These are phyloP conservation scores for Amaurobius ferox DNA, from an alignment of 2,888 invertebrate genomes.

Conservation along the genomic window DNA sequence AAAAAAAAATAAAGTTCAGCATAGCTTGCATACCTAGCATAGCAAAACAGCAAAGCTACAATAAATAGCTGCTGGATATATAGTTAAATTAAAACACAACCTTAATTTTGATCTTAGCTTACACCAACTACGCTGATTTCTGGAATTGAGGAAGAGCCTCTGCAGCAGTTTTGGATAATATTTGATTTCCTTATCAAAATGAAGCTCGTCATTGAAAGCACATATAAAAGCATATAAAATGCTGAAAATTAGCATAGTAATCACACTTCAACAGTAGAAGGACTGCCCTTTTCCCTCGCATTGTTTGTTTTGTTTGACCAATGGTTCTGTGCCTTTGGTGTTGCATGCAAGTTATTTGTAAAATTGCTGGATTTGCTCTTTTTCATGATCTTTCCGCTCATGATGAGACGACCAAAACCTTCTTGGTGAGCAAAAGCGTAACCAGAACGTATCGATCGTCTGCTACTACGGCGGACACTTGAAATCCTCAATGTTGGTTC, in stretches of 20 bases:
- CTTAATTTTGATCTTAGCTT: not conserved
- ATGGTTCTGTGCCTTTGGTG: slow-evolving; percentile 55
- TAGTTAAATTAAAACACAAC: not conserved
- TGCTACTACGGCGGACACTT: slow-evolving; percentile 90
- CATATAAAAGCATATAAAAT: not conserved
- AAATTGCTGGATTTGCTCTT: slow-evolving; percentile 70
- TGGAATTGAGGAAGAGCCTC: not conserved
- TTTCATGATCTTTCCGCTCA: slow-evolving; percentile 95
- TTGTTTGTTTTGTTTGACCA: slow-evolving; percentile 41
- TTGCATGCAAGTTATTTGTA: slow-evolving; percentile 47
- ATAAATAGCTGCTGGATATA: too few species aligned
- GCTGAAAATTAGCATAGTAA: not conserved
- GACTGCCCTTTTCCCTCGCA: slow-evolving; percentile 46
- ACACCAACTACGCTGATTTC: not conserved
- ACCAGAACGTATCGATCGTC: slow-evolving; percentile 95
- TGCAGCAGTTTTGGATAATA: not conserved
- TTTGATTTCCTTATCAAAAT: not conserved
- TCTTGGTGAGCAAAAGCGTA: slow-evolving; percentile 99
- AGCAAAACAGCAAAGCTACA: not conserved
- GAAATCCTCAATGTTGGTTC: slow-evolving; percentile 90
- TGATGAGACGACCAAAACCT: slow-evolving; percentile 97
- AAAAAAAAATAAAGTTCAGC: not conserved
- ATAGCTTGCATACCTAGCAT: not conserved
- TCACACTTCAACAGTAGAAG: slow-evolving; percentile 59
- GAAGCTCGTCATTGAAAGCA: slow-evolving; percentile 18